A percentile compares a stretch with the other conserved stretches of the same genome.
phyloP scores from a whole-genome alignment of 2,113 vertebrate genomes.

The Terrapene triunguis region DNA sequence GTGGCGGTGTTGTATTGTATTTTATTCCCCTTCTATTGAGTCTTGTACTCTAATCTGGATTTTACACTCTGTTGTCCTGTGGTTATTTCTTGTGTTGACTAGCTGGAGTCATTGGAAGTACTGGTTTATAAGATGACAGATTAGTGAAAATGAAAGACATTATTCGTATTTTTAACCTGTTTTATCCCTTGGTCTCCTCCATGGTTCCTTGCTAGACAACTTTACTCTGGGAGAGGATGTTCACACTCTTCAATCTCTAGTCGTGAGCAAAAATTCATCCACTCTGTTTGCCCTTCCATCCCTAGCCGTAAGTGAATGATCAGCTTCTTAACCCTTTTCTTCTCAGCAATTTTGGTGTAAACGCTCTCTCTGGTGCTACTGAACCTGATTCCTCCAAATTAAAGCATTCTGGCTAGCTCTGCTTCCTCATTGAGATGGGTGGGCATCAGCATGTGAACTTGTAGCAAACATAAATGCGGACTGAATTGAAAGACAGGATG shows the following conservation, averaged over 20 bases:
- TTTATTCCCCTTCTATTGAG: not conserved
- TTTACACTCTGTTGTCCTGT: slow-evolving; percentile 13
- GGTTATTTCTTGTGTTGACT: slow-evolving; percentile 22
- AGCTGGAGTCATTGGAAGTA: not conserved
- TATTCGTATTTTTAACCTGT: slow-evolving; percentile 36
- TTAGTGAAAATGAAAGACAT: slow-evolving; percentile 22
- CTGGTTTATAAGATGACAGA: not conserved
- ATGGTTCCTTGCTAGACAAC: not conserved
- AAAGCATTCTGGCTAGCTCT: not conserved
- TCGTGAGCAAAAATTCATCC: not conserved
- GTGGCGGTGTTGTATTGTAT: not conserved
- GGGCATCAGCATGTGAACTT: not conserved
- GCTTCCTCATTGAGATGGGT: not conserved
- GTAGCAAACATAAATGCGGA: not conserved
- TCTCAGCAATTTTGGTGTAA: not conserved
- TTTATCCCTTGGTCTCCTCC: slow-evolving; percentile 34
- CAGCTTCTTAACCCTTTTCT: not conserved
- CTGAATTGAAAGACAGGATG: not conserved
- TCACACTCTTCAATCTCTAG: not conserved
- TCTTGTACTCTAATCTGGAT: not conserved
- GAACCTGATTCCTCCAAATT: not conserved
- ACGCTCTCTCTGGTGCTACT: not conserved
- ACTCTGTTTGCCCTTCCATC: not conserved
- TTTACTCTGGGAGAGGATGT: not conserved
- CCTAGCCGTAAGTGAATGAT: not conserved